Base-by-base conservation (phyloP, 92 coral and sea anemone species). In the Palythoa grandiflora region DNA sequence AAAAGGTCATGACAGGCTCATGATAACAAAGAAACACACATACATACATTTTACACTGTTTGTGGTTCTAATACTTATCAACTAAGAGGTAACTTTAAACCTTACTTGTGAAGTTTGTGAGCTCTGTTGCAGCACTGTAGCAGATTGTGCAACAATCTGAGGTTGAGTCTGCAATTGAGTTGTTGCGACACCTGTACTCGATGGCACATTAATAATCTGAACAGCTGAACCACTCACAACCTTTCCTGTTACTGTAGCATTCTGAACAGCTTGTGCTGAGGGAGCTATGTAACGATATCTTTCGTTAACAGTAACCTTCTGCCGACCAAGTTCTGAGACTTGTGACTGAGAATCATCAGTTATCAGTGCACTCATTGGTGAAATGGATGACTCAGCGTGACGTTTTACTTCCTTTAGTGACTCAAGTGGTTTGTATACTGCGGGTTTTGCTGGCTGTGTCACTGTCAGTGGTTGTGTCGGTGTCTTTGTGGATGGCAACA, bases 271-370 rank as follows among this genome's bases (percentile, higher is more conserved):
- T 63, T 52, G 84, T 19, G 87, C 83, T 3, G 88, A 77, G 6
- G 98, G 96, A 2, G 80, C 96, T 53, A 96, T 94, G 61, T 91
- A 94, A 37, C 98, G 90, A 37, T 75, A 94, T 54, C 96, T 88
- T n/a, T 96, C 96, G 50, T 92, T 95, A 3, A 94, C 89, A 9
- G 98, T 92, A 28, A 93, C 92, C 47, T 91, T 91, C 6, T 92
- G 88, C 59, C 96, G 94, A 83, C 86, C 87, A 73, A 84, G 88
- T 12, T 60, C 79, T 6, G 80, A 28, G 1, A 19, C 9, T 21
- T 77, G 51, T 3, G 79, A 14, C 7, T 52, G 55, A 36, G 83
- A 17, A 16, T 84, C 87, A 17, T 84, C 84, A 3, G 60, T 60
- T 6, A 91, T 87, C 0, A 94, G 92, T 5, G 95, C 98, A 36